Evolutionary conservation across 2,888 invertebrate genomes (phyloP).

Genomic region (Pristionchus maxplancki): DNA sequence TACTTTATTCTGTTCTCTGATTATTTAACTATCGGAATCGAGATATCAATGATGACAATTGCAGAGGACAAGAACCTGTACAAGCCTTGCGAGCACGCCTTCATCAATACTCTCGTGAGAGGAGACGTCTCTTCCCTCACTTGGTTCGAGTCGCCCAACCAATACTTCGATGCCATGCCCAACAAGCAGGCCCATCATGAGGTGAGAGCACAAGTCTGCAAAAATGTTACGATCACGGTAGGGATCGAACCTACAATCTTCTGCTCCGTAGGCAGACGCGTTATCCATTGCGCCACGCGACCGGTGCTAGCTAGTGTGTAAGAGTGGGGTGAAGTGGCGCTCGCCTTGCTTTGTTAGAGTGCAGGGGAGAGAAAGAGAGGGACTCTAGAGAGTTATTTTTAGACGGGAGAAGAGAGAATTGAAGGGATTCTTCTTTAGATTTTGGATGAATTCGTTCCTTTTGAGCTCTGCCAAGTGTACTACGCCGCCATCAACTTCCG

Average conservation of each 20-base stretch:
- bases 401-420: background rate
- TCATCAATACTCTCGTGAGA: constrained; percentile 91
- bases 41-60: constrained; percentile 45
- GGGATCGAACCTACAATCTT: constrained; percentile 79
- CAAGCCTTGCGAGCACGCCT: constrained; percentile 88
- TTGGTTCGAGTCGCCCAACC: constrained; percentile 92
- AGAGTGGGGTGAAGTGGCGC: background rate
- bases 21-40: too few relatives aligned
- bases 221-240: constrained; percentile 62
- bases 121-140: constrained; percentile 93
- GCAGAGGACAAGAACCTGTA: constrained; percentile 73
- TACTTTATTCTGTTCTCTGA: background rate
- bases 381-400: background rate
- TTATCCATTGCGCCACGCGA: constrained; percentile 75
- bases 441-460: background rate
- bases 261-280: constrained; percentile 79
- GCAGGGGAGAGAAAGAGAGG: background rate
- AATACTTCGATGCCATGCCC: constrained; percentile 80
- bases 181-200: constrained; percentile 61
- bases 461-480: constrained; percentile 75
- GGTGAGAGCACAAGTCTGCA: background rate
- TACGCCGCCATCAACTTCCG: constrained; percentile 88
- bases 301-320: constrained; percentile 49
- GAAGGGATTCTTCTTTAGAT: too few relatives aligned
- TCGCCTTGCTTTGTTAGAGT: background rate